phyloP scores from a whole-genome alignment of 2,888 invertebrate genomes.

The Antheraea assamensis region DNA sequence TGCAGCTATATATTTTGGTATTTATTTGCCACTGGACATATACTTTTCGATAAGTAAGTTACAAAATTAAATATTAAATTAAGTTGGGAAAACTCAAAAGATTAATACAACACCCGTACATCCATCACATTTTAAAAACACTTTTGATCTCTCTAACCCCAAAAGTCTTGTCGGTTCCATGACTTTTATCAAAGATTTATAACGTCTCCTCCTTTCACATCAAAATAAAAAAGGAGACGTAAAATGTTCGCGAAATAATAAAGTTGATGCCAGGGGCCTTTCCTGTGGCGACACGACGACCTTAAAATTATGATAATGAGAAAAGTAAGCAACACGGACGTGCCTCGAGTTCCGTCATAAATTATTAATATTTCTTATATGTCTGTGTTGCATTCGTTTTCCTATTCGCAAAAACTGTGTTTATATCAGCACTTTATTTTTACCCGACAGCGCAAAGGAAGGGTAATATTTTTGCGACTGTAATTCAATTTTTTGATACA shows the following conservation, averaged over 20 bases:
- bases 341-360: constrained; percentile 54
- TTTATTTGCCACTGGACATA: neutral
- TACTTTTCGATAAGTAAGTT: neutral
- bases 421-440: neutral
- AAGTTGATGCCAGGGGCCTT: constrained; percentile 39
- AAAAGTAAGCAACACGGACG: constrained; percentile 57
- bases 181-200: constrained; percentile 39
- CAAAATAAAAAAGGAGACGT: constrained; percentile 36
- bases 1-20: neutral
- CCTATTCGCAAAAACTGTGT: neutral
- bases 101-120: neutral
- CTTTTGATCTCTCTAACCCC: constrained; percentile 33
- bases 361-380: constrained; percentile 51
- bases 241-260: constrained; percentile 51
- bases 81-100: neutral
- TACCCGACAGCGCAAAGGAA: neutral
- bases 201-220: constrained; percentile 39
- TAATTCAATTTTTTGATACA: too few species aligned
- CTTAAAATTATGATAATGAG: constrained; percentile 65
- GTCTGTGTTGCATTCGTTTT: constrained; percentile 24
- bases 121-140: neutral
- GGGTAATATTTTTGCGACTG: too few species aligned
- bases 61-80: neutral
- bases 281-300: constrained; percentile 48
- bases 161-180: constrained; percentile 29